Evolutionary conservation across 2,113 vertebrate genomes (phyloP).

Genomic region (Alligator sinensis): DNA sequence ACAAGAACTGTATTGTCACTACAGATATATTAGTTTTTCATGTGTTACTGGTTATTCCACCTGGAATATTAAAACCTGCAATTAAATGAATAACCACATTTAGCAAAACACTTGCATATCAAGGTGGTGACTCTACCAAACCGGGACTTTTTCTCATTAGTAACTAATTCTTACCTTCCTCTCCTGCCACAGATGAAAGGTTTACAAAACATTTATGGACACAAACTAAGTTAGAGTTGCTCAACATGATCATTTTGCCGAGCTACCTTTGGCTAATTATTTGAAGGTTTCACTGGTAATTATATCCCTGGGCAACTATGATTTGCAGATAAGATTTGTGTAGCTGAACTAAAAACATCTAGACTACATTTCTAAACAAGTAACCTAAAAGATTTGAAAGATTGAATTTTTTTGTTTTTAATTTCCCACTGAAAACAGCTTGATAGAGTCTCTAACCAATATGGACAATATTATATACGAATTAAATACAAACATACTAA

Average conservation of each 20-base stretch:
- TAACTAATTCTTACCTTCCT: background rate
- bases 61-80: background rate
- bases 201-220: background rate
- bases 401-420: background rate
- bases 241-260: too few relatives aligned
- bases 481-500: background rate
- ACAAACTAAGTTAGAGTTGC: background rate
- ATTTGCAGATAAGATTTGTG: background rate
- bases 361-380: too few relatives aligned
- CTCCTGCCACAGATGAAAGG: background rate
- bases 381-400: background rate
- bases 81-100: background rate
- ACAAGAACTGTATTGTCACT: background rate
- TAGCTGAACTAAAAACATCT: too few relatives aligned
- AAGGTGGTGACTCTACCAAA: background rate
- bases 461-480: background rate
- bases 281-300: background rate
- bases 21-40: background rate
- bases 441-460: background rate
- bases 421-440: background rate
- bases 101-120: background rate
- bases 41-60: background rate
- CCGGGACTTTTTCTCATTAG: slow-evolving; percentile 3
- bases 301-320: background rate
- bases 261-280: background rate